Conservation (phyloP, 1,140 invertebrate species). For the Drosophila navojoa region DNA sequence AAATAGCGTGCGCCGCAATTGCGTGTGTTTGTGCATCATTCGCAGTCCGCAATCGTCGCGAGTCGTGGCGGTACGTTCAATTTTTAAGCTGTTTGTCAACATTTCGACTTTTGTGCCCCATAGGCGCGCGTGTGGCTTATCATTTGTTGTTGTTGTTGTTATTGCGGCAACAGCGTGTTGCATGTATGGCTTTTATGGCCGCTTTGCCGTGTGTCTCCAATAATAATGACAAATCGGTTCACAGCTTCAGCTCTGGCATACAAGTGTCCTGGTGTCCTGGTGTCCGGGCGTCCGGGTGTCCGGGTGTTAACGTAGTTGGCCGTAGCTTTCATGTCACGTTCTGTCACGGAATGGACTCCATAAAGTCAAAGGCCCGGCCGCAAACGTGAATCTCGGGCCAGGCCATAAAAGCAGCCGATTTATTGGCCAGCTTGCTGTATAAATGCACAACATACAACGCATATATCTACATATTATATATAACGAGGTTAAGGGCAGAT, state of each 20-base stretch:
- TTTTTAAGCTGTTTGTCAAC: slow-evolving; percentile 71
- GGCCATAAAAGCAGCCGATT: slow-evolving; percentile 64
- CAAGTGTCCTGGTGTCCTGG: neutral
- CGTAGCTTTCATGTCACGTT: slow-evolving; percentile 69
- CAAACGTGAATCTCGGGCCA: slow-evolving; percentile 72
- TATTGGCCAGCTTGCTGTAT: slow-evolving; percentile 26
- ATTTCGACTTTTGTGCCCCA: slow-evolving; percentile 44
- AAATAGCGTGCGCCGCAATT: slow-evolving; percentile 2
- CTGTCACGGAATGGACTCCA: slow-evolving; percentile 66
- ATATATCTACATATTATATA: neutral
- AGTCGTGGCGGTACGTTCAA: slow-evolving; percentile 15
- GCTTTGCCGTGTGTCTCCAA: slow-evolving; percentile 60
- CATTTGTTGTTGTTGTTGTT: slow-evolving; percentile 24
- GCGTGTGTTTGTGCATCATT: slow-evolving; percentile 1
- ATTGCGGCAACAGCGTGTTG: slow-evolving; percentile 16
- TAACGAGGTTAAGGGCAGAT: neutral
- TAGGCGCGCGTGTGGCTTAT: slow-evolving; percentile 9
- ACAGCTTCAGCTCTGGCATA: slow-evolving; percentile 27
- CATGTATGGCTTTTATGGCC: slow-evolving; percentile 41
- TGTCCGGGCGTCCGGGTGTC: neutral
- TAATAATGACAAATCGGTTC: slow-evolving; percentile 81
- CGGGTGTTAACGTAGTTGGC: slow-evolving; percentile 10
- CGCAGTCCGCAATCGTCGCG: slow-evolving; percentile 6
- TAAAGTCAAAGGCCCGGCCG: slow-evolving; percentile 66
- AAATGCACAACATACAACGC: slow-evolving; percentile 31